Base-by-base conservation (phyloP, 2,888 invertebrate species). In the Antheraea yamamai region DNA sequence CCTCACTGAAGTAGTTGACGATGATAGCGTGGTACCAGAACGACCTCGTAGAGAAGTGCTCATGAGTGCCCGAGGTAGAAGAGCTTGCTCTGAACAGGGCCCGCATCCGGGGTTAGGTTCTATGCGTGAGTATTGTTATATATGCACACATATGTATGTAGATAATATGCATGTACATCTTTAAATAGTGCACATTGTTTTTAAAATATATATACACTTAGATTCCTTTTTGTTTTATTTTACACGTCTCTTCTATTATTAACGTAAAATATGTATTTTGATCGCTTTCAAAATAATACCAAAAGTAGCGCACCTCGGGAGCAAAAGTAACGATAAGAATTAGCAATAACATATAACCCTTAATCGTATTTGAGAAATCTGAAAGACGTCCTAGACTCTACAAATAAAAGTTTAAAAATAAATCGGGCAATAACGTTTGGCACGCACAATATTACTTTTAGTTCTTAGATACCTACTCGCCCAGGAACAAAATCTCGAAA, bases 31-130 rank as follows among this genome's bases (percentile, higher is more conserved):
- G 88, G 79, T 93, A 92, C 79, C 91, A 91, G 93, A 92, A 81
- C 89, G 91, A 66, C 87, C 93, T 71, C 90, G 95, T 73, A 90
- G 95, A 77, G 96, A 96, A 78, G 95, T 95, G 75, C 89, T 96
- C 74, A 84, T 96, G 79, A 95, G 95, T 73, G 96, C 94, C 0
- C 90, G 95, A 72, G 96, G 96, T 4, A 92, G 96, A 61, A 93
- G 97, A 64, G 96, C 97, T 16, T 96, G 96, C 87, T 96, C 96
- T 74, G 97, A 97, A 85, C 96, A 97, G 85, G 96, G 96, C 20
- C 96, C 96, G n/a, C 96, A 96, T 91, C 96, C 96, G 64, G 95
- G 95, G 52, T 91, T 93, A 39, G 68, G 73, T 18, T 91, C 90
- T 78, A 87, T 93, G 79, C 91, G 95, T 94, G 84, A 94, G 94